Evolutionary conservation across 2,888 invertebrate genomes (phyloP).

Genomic region (Netelia inedita): DNA sequence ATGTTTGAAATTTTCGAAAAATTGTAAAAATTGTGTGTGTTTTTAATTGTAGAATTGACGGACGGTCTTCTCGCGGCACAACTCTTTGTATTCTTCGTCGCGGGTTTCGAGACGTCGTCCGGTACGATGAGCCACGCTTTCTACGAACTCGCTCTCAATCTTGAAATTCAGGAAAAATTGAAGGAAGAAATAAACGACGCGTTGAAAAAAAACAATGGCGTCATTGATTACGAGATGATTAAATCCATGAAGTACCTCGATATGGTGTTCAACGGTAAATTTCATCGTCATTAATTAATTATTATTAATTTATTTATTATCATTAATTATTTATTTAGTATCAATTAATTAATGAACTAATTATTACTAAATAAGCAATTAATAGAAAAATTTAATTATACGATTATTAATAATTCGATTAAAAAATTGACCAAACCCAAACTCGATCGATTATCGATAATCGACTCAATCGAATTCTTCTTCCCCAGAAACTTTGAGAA

Average conservation of each 20-base stretch:
- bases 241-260: slow-evolving; percentile 84
- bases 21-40: neutral
- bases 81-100: slow-evolving; percentile 85
- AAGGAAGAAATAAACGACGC: slow-evolving; percentile 81
- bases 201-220: slow-evolving; percentile 77
- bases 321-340: neutral
- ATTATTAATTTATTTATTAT: neutral
- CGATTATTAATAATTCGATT: neutral
- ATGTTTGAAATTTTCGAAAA: too few species aligned
- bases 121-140: slow-evolving; percentile 84
- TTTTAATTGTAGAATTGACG: slow-evolving; percentile 77
- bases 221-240: slow-evolving; percentile 83
- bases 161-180: slow-evolving; percentile 83
- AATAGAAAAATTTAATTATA: neutral
- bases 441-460: slow-evolving; percentile 37
- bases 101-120: slow-evolving; percentile 86
- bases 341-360: neutral
- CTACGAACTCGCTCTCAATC: slow-evolving; percentile 84
- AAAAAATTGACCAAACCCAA: too few species aligned
- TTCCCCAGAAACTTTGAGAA: slow-evolving; percentile 84
- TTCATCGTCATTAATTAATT: neutral
- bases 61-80: slow-evolving; percentile 83
- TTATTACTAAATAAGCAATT: neutral
- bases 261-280: slow-evolving; percentile 81
- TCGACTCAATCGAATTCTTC: neutral